These are phyloP conservation scores for Meteorus colon DNA, from an alignment of 2,888 invertebrate genomes.

Conservation along the genomic window DNA sequence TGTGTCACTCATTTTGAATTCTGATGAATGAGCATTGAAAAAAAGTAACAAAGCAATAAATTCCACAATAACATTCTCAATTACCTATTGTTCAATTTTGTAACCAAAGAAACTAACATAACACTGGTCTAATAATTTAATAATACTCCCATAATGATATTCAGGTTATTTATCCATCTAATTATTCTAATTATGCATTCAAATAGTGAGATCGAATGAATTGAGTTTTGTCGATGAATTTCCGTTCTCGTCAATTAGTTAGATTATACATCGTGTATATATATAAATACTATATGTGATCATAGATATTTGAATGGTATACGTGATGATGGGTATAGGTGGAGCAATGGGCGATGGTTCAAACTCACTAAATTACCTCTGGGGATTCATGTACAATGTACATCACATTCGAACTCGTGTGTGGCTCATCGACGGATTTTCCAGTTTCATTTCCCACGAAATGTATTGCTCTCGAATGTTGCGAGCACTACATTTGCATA, in stretches of 20 bases:
- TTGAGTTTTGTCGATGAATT: slow-evolving; percentile 25
- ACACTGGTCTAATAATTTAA: not conserved
- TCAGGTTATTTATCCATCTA: not conserved
- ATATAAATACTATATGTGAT: not conserved
- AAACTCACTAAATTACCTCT: slow-evolving; percentile 17
- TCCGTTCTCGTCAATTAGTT: slow-evolving; percentile 21
- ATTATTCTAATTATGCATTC: slow-evolving; percentile 21
- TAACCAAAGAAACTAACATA: not conserved
- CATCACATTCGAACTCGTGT: slow-evolving; percentile 17
- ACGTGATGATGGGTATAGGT: slow-evolving; percentile 3
- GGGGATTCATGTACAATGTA: slow-evolving; percentile 19
- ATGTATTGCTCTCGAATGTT: slow-evolving; percentile 30
- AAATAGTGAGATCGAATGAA: slow-evolving; percentile 5
- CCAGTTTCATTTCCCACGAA: slow-evolving; percentile 28
- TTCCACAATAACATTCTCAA: not conserved
- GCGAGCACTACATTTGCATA: slow-evolving; percentile 29
- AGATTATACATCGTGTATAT: not conserved
- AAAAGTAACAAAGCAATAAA: not conserved
- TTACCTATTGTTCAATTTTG: not conserved
- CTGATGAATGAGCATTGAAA: too few species aligned
- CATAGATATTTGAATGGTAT: slow-evolving; percentile 1
- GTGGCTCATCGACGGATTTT: slow-evolving; percentile 24
- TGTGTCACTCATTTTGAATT: too few species aligned
- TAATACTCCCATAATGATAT: not conserved
- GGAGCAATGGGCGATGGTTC: slow-evolving; percentile 13